These are phyloP conservation scores for Caenorhabditis uteleia DNA, from an alignment of 2,888 invertebrate genomes.

Conservation along the genomic window DNA sequence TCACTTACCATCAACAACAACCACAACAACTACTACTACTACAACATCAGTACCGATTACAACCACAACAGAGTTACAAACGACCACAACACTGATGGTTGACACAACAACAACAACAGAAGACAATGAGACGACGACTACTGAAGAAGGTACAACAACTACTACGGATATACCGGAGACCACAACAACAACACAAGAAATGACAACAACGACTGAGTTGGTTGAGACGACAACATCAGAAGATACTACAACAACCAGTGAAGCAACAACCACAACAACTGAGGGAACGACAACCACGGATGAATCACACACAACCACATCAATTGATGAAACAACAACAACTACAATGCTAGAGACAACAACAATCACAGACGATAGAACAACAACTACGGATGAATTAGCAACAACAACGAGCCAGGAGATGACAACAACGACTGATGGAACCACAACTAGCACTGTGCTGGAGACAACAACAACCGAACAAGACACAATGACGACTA, in stretches of 20 bases:
- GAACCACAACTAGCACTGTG: neutral
- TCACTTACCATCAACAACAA: neutral
- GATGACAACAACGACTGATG: neutral
- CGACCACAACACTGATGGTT: slow-evolving; percentile 3
- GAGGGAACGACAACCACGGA: too few species aligned
- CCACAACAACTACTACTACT: neutral
- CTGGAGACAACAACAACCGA: neutral
- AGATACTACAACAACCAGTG: neutral
- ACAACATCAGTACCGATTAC: neutral
- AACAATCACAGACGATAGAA: neutral
- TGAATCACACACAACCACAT: too few species aligned
- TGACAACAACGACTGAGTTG: neutral
- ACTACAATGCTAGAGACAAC: neutral
- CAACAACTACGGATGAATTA: neutral
- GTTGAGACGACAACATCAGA: neutral
- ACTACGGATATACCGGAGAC: neutral
- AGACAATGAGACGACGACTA: neutral
- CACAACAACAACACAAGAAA: neutral
- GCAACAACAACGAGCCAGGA: neutral
- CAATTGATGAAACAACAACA: too few species aligned
- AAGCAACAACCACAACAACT: neutral
- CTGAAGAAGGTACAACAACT: neutral
- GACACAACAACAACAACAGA: slow-evolving; percentile 5
- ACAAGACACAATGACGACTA: neutral
- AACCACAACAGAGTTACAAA: neutral